A percentile compares a stretch with the other conserved stretches of the same genome.
Evolutionary conservation across 2,113 vertebrate genomes (phyloP).

Genomic region (Fregetta grallaria): DNA sequence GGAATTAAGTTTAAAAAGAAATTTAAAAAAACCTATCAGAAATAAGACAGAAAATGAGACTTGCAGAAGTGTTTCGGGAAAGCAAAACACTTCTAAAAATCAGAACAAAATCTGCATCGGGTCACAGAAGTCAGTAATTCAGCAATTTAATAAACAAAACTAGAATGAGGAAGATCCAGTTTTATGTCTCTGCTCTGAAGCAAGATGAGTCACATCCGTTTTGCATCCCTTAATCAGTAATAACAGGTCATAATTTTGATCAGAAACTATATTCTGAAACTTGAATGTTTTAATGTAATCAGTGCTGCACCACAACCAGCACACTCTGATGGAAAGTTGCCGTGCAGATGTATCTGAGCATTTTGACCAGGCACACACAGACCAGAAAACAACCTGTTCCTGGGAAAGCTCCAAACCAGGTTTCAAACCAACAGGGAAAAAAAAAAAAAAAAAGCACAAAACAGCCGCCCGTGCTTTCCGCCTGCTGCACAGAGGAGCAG

Average conservation of each 20-base stretch:
- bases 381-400: background rate
- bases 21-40: no score
- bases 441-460: no score
- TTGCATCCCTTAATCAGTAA: background rate
- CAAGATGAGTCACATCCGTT: no score
- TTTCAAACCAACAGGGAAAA: fast-evolving
- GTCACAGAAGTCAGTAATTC: no score
- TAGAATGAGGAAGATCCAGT: no score
- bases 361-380: fast-evolving
- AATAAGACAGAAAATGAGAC: background rate
- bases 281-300: fast-evolving
- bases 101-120: background rate
- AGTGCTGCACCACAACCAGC: background rate
- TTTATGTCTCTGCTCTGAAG: background rate
- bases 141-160: no score
- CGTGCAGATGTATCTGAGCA: fast-evolving
- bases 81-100: background rate
- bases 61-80: background rate
- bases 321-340: fast-evolving
- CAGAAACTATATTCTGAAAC: no score
- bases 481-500: background rate
- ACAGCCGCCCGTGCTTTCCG: no score
- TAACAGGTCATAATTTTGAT: background rate
- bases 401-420: background rate
- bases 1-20: background rate